Evolutionary conservation across 2,797 vertebrate species (phyloP).

Genomic region (Amblyraja radiata): DNA sequence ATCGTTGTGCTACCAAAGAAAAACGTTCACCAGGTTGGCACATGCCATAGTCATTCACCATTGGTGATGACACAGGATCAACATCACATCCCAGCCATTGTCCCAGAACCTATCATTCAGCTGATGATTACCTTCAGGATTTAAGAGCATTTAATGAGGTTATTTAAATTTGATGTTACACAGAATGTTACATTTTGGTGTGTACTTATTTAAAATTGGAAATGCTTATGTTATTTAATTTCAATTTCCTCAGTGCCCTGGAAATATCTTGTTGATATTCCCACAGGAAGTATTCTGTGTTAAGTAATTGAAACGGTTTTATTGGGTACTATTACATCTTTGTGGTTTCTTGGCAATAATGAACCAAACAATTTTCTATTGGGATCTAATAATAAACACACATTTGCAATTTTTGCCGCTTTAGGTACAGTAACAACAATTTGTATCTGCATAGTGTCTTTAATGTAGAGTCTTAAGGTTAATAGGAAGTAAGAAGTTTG

Average conservation of each 20-base stretch:
- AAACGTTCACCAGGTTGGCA: not conserved
- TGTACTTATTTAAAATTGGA: conserved; percentile 9
- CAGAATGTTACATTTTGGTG: not conserved
- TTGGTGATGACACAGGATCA: not conserved
- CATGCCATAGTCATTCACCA: not conserved
- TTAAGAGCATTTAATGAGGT: not conserved
- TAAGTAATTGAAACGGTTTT: conserved; percentile 5
- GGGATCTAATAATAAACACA: not conserved
- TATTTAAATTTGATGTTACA: not conserved
- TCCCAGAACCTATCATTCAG: not conserved
- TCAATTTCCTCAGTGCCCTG: conserved; percentile 8
- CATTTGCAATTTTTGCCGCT: not conserved
- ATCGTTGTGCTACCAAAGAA: not conserved
- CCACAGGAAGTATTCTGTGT: not conserved
- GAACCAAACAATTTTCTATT: not conserved
- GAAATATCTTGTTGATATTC: not conserved
- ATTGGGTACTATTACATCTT: not conserved
- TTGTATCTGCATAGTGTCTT: no score
- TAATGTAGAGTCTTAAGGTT: no score
- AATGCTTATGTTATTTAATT: conserved; percentile 17
- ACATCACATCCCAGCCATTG: not conserved
- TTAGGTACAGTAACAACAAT: no score
- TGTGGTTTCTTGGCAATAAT: not conserved
- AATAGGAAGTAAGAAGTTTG: not conserved
- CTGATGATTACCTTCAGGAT: not conserved